These are phyloP conservation scores for Leptinotarsa texana DNA, from an alignment of 1,140 invertebrate species.

Conservation along the genomic window DNA sequence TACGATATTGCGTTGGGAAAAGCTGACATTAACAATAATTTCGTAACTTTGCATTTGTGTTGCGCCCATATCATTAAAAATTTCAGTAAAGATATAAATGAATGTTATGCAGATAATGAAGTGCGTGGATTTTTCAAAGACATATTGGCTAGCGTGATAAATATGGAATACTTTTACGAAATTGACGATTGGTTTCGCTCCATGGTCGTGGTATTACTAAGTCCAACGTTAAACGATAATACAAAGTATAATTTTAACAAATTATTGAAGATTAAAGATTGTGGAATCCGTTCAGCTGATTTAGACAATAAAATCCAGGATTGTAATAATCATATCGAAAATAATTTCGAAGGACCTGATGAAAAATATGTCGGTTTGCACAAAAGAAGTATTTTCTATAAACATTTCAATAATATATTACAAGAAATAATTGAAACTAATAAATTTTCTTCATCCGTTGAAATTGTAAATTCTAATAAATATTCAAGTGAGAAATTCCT, in stretches of 20 bases:
- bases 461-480: no score
- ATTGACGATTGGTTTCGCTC: slow-evolving; percentile 10
- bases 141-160: slow-evolving; percentile 7
- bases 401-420: slow-evolving; percentile 7
- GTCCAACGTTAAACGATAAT: background rate
- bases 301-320: background rate
- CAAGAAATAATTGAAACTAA: background rate
- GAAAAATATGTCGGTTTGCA: background rate
- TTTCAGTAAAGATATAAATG: slow-evolving; percentile 17
- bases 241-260: no score
- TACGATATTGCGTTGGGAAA: slow-evolving; percentile 2
- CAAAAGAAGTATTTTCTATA: background rate
- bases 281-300: background rate
- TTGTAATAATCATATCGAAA: background rate
- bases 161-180: background rate
- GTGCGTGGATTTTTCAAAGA: slow-evolving; percentile 3
- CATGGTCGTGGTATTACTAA: slow-evolving; percentile 15
- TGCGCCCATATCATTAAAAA: slow-evolving; percentile 30
- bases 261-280: background rate
- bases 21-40: background rate
- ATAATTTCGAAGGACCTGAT: background rate
- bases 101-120: background rate
- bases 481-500: background rate
- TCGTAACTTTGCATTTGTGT: slow-evolving; percentile 17
- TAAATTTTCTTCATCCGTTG: background rate